These are phyloP conservation scores for Pimephales promelas DNA, from an alignment of 2,113 vertebrate genomes.

Conservation along the genomic window DNA sequence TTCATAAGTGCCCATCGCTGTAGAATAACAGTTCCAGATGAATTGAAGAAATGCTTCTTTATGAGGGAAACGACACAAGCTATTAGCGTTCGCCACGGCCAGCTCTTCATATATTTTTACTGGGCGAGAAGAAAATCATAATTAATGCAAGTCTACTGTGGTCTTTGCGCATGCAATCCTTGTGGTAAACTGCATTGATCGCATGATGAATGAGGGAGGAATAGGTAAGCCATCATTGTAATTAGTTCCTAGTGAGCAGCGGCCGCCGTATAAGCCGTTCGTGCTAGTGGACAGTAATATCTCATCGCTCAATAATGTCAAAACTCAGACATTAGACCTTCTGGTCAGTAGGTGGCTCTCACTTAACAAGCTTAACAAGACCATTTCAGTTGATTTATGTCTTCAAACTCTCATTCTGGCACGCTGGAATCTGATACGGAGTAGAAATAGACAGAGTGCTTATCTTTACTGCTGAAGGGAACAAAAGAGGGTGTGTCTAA, in stretches of 20 bases:
- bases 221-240: constrained; percentile 62
- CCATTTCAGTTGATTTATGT: constrained; percentile 51
- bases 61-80: constrained; percentile 71
- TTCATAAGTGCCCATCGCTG: constrained; percentile 69
- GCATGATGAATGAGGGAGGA: constrained; percentile 70
- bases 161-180: constrained; percentile 31
- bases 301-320: constrained; percentile 29
- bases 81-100: constrained; percentile 67
- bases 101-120: constrained; percentile 63
- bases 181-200: constrained; percentile 34
- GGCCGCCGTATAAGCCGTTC: constrained; percentile 1
- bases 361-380: constrained; percentile 2
- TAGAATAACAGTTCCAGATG: constrained; percentile 68
- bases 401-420: constrained; percentile 35
- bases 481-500: constrained; percentile 42
- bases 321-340: constrained; percentile 35
- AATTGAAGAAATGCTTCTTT: constrained; percentile 71
- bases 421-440: constrained; percentile 46
- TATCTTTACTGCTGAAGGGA: constrained; percentile 47
- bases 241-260: constrained; percentile 18
- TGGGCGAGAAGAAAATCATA: constrained; percentile 35
- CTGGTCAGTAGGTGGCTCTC: constrained; percentile 28
- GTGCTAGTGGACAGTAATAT: constrained; percentile 31
- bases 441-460: constrained; percentile 35
- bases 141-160: constrained; percentile 23